A percentile compares a stretch with the other conserved stretches of the same genome.
Evolutionary conservation across 2,113 vertebrate genomes (phyloP).

Genomic region (Cynocephalus volans): DNA sequence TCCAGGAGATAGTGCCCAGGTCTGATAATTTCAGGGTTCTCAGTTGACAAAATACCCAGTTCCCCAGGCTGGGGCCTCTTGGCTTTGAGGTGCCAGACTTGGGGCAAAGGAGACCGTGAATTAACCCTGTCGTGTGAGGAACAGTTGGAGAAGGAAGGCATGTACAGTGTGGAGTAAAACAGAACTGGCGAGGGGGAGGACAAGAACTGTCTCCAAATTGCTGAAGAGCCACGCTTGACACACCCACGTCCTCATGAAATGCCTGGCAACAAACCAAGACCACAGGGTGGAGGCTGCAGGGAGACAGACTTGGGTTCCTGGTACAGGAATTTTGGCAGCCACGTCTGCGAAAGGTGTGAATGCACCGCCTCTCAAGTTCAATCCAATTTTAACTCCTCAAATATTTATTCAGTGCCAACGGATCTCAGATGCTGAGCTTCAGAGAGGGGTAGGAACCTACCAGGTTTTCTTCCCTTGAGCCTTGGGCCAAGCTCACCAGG

Average conservation of each 20-base stretch:
- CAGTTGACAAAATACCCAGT: background rate
- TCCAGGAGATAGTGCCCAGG: background rate
- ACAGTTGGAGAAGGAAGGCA: background rate
- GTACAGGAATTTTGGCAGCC: fast-evolving
- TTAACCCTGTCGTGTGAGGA: background rate
- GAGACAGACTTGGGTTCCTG: background rate
- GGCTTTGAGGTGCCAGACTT: background rate
- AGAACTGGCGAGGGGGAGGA: background rate
- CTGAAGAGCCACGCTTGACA: background rate
- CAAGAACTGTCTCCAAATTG: background rate
- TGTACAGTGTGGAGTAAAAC: background rate
- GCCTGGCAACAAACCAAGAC: background rate
- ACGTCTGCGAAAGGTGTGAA: too few species aligned
- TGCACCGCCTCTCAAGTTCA: background rate
- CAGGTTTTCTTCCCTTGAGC: background rate
- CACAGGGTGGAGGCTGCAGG: background rate
- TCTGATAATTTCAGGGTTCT: background rate
- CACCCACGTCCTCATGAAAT: background rate
- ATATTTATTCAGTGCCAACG: background rate
- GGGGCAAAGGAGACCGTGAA: background rate
- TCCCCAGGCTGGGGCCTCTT: background rate
- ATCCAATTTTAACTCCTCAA: background rate
- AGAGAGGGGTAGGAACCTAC: background rate
- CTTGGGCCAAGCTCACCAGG: background rate
- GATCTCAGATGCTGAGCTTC: background rate